A percentile compares a stretch with the other conserved stretches of the same genome.
Evolutionary conservation across 1,140 invertebrate genomes (phyloP).

Genomic region (Drosophila persimilis): DNA sequence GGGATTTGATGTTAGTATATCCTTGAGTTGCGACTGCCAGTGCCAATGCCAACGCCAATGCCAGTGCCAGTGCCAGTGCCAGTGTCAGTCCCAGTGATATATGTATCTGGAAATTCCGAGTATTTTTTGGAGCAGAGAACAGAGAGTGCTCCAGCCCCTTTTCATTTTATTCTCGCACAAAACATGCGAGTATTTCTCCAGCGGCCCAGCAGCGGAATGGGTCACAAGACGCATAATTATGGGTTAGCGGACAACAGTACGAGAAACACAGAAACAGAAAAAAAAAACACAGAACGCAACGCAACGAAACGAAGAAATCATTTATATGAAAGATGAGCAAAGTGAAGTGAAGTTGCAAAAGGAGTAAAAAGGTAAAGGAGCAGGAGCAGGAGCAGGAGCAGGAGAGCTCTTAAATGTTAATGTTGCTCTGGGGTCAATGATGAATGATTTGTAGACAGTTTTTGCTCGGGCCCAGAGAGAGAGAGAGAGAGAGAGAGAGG

Average conservation of each 20-base stretch:
- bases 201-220: conserved; percentile 16
- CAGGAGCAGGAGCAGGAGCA: background rate
- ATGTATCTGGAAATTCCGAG: conserved; percentile 58
- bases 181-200: no score
- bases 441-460: conserved; percentile 78
- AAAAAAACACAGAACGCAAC: conserved; percentile 21
- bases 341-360: conserved; percentile 42
- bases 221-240: conserved; percentile 75
- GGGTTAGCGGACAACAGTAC: conserved; percentile 42
- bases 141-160: conserved; percentile 32
- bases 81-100: conserved; percentile 34
- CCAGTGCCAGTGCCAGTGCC: conserved; percentile 1
- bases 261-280: conserved; percentile 14
- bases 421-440: conserved; percentile 59
- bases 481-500: background rate
- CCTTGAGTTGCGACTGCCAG: background rate
- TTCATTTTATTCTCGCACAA: conserved; percentile 38
- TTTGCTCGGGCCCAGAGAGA: background rate
- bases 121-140: conserved; percentile 54
- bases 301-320: conserved; percentile 53
- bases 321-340: conserved; percentile 72
- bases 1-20: no score
- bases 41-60: conserved; percentile 18
- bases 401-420: conserved; percentile 24
- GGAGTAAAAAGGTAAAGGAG: conserved; percentile 23